phyloP scores from a whole-genome alignment of 37 sponge, comb jelly and placozoan genomes.

The Ephydatia muelleri region DNA sequence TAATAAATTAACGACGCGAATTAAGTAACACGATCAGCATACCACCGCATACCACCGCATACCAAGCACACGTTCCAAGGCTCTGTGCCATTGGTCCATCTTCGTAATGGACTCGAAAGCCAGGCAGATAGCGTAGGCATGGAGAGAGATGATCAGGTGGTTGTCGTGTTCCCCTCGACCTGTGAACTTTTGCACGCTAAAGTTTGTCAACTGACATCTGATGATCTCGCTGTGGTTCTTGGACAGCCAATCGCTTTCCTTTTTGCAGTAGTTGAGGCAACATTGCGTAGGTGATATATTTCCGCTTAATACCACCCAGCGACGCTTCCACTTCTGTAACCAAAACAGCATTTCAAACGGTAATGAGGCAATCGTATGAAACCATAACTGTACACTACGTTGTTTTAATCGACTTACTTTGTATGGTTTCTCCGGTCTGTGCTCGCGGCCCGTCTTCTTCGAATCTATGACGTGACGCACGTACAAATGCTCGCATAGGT shows the following conservation, averaged over 20 bases:
- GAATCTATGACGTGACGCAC: conserved; percentile 21
- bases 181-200: conserved; percentile 35
- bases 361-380: neutral
- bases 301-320: conserved; percentile 55
- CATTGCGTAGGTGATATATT: conserved; percentile 37
- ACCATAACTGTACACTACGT: too few relatives aligned
- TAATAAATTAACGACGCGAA: neutral
- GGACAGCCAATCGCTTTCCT: conserved; percentile 51
- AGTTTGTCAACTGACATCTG: conserved; percentile 25
- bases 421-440: conserved; percentile 27
- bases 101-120: conserved; percentile 60
- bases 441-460: neutral
- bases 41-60: neutral
- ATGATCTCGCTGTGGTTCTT: conserved; percentile 25
- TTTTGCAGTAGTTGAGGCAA: conserved; percentile 58
- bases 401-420: conserved; percentile 27
- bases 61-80: conserved; percentile 33
- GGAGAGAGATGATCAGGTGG: conserved; percentile 21
- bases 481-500: conserved; percentile 40
- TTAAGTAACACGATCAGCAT: conserved; percentile 11
- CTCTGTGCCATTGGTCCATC: conserved; percentile 50
- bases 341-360: neutral
- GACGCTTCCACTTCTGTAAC: conserved; percentile 47
- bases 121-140: conserved; percentile 24
- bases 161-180: conserved; percentile 3